Base-by-base conservation (phyloP, 1,140 invertebrate species). In the Branchinecta lindahli region DNA sequence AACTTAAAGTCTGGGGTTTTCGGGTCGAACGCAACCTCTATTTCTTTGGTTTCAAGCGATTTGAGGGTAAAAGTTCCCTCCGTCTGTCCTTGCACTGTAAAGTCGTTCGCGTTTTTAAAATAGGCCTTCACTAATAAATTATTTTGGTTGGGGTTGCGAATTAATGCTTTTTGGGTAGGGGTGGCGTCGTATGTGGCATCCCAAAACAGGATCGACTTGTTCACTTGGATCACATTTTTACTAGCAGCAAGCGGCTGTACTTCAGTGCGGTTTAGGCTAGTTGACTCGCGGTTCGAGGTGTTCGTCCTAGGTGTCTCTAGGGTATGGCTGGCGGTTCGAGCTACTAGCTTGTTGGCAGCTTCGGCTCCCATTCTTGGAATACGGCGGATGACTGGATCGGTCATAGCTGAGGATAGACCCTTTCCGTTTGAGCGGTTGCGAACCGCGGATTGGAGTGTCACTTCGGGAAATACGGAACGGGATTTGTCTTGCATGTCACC, bases 151-250 rank as follows among this genome's bases (percentile, higher is more conserved):
- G 52, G 52, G 6, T 61, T 61, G 52, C 52, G 52, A 20, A 61
- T 20, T 12, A 61, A 20, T 12, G 6, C 12, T 15, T 1, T 20
- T 61, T 61, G 52, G 12, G 12, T 12, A 61, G 18, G 52, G 18
- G 12, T 20, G 18, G 52, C 18, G 12, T 20, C 52, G 18, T 3
- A 61, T 3, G 12, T 61, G 12, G 18, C 12, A 20, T 61, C 52
- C 52, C 52, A 61, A 20, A 61, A 61, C 52, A 61, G 52, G 52
- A 61, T 20, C 12, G 52, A 61, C 18, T 61, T 61, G 18, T 61
- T 61, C 12, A 61, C 52, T 20, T 61, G 52, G 12, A 61, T 15
- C 12, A 61, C 52, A 61, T 12, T 61, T 12, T 61, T 61, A 61
- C 52, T 61, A 1, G 18, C 18, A 12, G 12, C 52, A 12, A 61